A percentile compares a stretch with the other conserved stretches of the same genome.
phyloP scores from a whole-genome alignment of 2,797 vertebrate genomes.

The Corythornis leucogaster region DNA sequence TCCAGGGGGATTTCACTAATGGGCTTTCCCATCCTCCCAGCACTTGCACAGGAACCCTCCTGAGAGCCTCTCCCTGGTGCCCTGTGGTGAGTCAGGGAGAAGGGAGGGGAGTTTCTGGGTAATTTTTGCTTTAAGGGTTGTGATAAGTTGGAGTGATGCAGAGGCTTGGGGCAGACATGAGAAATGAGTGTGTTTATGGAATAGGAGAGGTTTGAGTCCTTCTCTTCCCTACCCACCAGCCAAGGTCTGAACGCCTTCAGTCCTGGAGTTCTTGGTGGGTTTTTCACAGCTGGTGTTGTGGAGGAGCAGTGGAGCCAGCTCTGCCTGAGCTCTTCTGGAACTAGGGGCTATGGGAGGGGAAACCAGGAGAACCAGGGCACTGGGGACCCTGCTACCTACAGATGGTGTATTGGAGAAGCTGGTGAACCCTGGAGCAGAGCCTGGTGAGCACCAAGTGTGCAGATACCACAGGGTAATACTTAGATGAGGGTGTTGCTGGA shows the following conservation, averaged over 20 bases:
- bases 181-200: not conserved
- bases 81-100: not conserved
- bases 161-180: not conserved
- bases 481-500: not conserved
- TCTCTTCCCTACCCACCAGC: fast-evolving
- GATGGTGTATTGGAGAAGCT: not conserved
- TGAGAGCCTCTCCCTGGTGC: not conserved
- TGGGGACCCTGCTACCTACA: fast-evolving
- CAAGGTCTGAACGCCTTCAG: not conserved
- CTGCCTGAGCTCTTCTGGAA: not conserved
- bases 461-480: too few species aligned
- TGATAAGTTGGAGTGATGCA: not conserved
- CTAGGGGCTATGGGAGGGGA: too few species aligned
- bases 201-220: not conserved
- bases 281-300: not conserved
- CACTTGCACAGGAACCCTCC: fast-evolving
- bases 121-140: not conserved
- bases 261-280: not conserved
- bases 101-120: not conserved
- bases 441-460: not conserved
- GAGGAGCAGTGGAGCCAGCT: fast-evolving
- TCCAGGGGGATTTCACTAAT: not conserved
- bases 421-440: not conserved
- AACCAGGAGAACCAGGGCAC: not conserved
- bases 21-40: not conserved